phyloP scores from a whole-genome alignment of 1,140 invertebrate species.

The Paraescarpia echinospica region DNA sequence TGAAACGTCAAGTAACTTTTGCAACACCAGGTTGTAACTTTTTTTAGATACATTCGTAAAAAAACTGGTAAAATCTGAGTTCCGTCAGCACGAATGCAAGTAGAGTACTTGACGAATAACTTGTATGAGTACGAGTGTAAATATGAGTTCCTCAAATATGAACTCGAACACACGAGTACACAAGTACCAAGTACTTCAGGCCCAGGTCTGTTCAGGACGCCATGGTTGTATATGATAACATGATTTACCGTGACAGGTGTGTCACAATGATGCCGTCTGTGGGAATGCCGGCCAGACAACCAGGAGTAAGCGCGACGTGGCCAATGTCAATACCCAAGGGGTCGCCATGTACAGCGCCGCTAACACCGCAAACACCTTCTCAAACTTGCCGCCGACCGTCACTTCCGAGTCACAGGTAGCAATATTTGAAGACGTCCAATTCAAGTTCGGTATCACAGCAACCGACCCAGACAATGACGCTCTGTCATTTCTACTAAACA shows the following conservation, averaged over 20 bases:
- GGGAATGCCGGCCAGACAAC: neutral
- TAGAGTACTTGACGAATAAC: too few relatives aligned
- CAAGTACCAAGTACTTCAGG: too few relatives aligned
- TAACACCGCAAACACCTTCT: neutral
- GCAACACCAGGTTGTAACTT: too few relatives aligned
- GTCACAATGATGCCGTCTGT: neutral
- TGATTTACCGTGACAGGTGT: neutral
- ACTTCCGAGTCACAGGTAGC: neutral
- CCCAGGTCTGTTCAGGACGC: neutral
- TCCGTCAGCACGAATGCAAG: too few relatives aligned
- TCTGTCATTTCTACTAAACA: neutral
- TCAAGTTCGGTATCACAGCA: neutral
- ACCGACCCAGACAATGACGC: neutral
- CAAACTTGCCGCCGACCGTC: neutral
- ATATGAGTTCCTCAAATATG: too few relatives aligned
- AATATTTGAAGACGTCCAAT: neutral
- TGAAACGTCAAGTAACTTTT: too few relatives aligned
- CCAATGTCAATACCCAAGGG: neutral
- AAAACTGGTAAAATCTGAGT: too few relatives aligned
- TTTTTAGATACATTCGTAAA: too few relatives aligned
- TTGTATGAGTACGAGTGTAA: too few relatives aligned
- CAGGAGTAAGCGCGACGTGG: neutral
- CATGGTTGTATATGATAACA: neutral
- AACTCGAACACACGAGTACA: too few relatives aligned
- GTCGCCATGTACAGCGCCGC: neutral